Percentiles rank a stretch among this genome's conserved stretches.
Conservation (phyloP, 2,113 vertebrate genomes). For the Tyrannus savana region DNA sequence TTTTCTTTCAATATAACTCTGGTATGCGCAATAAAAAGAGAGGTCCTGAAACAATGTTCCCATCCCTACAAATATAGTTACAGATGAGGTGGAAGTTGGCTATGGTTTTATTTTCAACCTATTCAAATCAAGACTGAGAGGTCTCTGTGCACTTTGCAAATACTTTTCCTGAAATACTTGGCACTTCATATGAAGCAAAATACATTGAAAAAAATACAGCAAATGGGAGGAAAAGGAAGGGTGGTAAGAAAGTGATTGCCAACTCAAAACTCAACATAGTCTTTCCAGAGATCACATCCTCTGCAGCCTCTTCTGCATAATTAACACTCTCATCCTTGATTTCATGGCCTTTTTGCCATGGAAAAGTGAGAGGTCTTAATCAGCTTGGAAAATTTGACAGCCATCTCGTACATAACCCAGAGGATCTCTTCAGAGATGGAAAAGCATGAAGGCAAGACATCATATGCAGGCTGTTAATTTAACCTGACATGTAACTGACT, state of each 20-base stretch:
- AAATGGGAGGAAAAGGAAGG: background rate
- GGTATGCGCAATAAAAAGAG: background rate
- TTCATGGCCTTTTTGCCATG: background rate
- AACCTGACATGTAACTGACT: background rate
- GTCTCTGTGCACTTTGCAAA: background rate
- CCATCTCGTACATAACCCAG: background rate
- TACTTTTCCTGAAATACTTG: background rate
- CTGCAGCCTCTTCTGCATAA: background rate
- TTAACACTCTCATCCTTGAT: background rate
- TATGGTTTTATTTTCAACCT: background rate
- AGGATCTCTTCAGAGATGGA: background rate
- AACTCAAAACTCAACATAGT: background rate
- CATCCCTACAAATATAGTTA: background rate
- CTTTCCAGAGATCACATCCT: background rate
- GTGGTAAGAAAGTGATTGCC: background rate
- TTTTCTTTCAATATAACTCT: background rate
- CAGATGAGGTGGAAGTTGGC: background rate
- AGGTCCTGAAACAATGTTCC: background rate
- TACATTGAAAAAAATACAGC: background rate
- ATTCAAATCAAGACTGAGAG: background rate
- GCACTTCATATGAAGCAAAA: background rate
- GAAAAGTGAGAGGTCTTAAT: background rate
- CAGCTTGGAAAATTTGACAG: background rate
- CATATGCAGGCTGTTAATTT: background rate
- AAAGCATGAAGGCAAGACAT: slow-evolving; percentile 16